Base-by-base conservation (phyloP, 1,140 invertebrate genomes). In the Caerostris extrusa region DNA sequence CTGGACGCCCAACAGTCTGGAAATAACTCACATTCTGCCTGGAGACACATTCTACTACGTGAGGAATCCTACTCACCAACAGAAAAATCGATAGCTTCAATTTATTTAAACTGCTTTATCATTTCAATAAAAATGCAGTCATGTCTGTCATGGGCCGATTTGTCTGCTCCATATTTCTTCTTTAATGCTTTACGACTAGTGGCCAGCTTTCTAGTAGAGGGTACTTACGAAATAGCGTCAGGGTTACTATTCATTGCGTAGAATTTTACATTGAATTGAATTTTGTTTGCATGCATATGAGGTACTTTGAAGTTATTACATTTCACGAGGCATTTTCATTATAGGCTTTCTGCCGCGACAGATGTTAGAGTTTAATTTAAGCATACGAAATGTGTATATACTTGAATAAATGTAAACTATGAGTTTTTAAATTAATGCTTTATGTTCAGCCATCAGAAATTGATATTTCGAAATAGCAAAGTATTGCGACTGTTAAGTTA, bases 11-110 rank as follows among this genome's bases (percentile, higher is more conserved):
- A 56, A 61, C 69, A 77, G 61, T 58, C 92, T 88, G 64, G 92
- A 93, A 93, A 93, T 93, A 93, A 93, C 92, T 64, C 50, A 58
- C 69, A 56, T 69, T 87, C 61, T 91, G 71, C 71, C 71, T 60
- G 77, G 57, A 83, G 83, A 93, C 91, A 71, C 81, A 93, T 93
- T 93, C 83, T 93, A 69, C 83, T 34, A 61, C 50, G 50, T 57
- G 61, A 86, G 53, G 82, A 93, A 86, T 93, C 57, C 83, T 50
- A 93, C 58, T 83, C 19, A 34, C 17, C 81, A 93, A n/a, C 82
- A 8, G 55, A 61, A 55, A 86, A 60, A 93, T 93, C 91, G 91
- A 93, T 93, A 85, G 60, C 91, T 85, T 61, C 90, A 91, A 91
- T 91, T 91, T 91, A 85, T 83, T 83, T 83, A 91, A 57, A 91